phyloP scores from a whole-genome alignment of 2,113 vertebrate genomes.

The Ictalurus punctatus region DNA sequence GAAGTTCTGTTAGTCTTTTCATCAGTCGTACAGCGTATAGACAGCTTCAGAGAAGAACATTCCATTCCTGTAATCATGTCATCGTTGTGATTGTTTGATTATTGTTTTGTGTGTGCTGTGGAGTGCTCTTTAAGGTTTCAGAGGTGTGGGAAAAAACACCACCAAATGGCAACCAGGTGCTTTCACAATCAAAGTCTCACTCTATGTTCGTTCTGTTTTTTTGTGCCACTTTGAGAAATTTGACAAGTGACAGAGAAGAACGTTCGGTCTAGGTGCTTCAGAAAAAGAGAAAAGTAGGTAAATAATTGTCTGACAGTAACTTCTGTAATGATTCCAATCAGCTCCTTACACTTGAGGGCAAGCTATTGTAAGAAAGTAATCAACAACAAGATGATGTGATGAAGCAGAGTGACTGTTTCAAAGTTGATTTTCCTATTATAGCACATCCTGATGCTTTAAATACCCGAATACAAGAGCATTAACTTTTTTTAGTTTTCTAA shows the following conservation, averaged over 20 bases:
- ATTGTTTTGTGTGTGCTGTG: constrained; percentile 6
- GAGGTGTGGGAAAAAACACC: not conserved
- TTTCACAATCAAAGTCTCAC: constrained; percentile 14
- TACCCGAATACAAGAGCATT: not conserved
- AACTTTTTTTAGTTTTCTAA: not conserved
- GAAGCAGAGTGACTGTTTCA: not conserved
- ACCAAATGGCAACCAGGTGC: constrained; percentile 24
- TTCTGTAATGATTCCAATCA: not conserved
- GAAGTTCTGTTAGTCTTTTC: not conserved
- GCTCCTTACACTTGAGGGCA: not conserved
- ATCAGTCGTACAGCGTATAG: not conserved
- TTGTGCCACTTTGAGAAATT: not conserved
- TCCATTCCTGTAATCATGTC: constrained; percentile 18
- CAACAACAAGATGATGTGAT: not conserved
- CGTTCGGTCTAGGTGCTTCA: not conserved
- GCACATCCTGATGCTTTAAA: not conserved
- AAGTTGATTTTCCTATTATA: not conserved
- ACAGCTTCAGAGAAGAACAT: not conserved
- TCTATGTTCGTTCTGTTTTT: not conserved
- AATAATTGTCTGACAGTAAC: not conserved
- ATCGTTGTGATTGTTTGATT: constrained; percentile 19
- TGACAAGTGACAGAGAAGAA: not conserved
- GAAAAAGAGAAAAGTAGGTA: not conserved
- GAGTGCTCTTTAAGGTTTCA: constrained; percentile 7
- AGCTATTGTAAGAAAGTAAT: not conserved